Evolutionary conservation across 2,113 vertebrate genomes (phyloP).

Genomic region (Cochlearius cochlearius): DNA sequence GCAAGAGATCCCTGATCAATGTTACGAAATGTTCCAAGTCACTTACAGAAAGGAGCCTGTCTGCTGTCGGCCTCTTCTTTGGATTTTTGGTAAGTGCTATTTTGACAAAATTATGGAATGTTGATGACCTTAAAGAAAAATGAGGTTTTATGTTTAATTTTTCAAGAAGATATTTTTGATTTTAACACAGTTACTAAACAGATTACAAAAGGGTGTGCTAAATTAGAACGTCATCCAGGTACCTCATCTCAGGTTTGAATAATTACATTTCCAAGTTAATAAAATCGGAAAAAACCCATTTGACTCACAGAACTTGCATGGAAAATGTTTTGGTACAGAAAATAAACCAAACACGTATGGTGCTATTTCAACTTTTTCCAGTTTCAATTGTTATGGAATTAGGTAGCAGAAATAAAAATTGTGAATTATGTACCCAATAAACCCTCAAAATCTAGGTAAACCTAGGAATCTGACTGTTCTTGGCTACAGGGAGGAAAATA

Average conservation of each 20-base stretch:
- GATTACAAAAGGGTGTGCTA: not conserved
- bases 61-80: constrained; percentile 97
- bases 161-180: not conserved
- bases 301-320: not conserved
- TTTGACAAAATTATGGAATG: constrained; percentile 97
- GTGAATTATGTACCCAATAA: not conserved
- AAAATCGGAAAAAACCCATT: fast-evolving
- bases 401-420: not conserved
- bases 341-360: not conserved
- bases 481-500: not conserved
- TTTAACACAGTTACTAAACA: not conserved
- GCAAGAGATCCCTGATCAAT: not conserved
- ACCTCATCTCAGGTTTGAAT: not conserved
- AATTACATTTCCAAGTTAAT: not conserved
- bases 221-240: not conserved
- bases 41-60: constrained; percentile 91
- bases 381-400: not conserved
- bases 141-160: not conserved
- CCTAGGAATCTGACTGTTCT: not conserved
- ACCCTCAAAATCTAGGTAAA: not conserved
- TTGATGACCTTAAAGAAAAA: constrained; percentile 81
- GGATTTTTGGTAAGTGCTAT: constrained; percentile 95
- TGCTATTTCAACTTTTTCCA: not conserved
- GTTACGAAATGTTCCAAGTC: not conserved
- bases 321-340: not conserved